Base-by-base conservation (phyloP, 2,797 vertebrate genomes). In the Cryptoprocta ferox region DNA sequence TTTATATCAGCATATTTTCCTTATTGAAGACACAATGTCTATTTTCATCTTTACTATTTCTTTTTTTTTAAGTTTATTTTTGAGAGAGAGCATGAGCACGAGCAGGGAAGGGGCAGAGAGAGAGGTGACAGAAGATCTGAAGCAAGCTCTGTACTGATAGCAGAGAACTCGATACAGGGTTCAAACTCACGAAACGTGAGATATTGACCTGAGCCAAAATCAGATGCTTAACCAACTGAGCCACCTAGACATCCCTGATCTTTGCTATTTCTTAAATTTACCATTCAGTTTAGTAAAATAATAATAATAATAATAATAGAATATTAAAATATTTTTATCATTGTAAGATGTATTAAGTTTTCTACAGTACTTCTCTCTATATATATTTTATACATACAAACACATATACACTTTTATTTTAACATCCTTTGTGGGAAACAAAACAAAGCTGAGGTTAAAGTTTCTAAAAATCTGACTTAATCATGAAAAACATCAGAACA, bases 401-500 rank as follows among this genome's bases (percentile, higher is more conserved):
- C 68, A 70, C 19, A 70, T 19, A 15, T 28, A 65, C 65, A 0
- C 35, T 9, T 28, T n/a, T n/a, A 59, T 53, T 84, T 87, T 92
- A 50, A 91, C 5, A 35, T 35, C 32, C 53, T 68, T 53, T 92
- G 39, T 89, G n/a, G 26, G 30, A 78, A 90, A 91, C 14, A 92
- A 95, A 82, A n/a, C 24, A 85, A 39, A 91, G 37, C 35, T 80
- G 12, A 86, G 2, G 24, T 59, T 94, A 95, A 53, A 35, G 12
- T 89, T 92, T 73, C 76, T 94, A 61, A 93, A 94, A 78, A 45
- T 65, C 24, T 92, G 39, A 30, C 45, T 93, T 82, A 85, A 87
- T 89, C 4, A 92, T 59, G 84, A 93, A 96, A 97, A 95, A 94
- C 71, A 8, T 73, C 30, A 80, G 91, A 85, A 61, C 39, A 89